Evolutionary conservation across 2,888 invertebrate species (phyloP), one percentile per base, ranked within the genome.

Genomic region (Idaea dimidiata): DNA sequence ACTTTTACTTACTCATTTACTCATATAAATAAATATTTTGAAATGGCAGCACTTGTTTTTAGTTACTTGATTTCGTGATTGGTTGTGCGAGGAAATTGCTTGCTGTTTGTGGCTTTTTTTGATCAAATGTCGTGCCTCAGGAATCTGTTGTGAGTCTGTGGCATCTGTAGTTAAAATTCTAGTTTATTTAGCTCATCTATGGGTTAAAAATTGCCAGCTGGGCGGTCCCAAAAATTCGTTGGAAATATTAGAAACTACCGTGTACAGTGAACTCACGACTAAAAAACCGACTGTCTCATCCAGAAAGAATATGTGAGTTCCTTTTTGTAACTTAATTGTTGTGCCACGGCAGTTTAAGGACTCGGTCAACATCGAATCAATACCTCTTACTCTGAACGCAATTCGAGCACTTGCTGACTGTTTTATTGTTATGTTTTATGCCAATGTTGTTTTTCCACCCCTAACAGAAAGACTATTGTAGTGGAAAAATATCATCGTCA

Each of bases 201-300:
- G n/a, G n/a, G 66, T 64, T 72, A 73, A 75, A 75, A 75, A 81
- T 86, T 89, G 89, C 89, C 88, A 89, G 89, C 88, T 89, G 89
- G 89, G 89, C 89, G 89, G 87, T 84, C 86, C 85, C 87, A 70
- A 64, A 75, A 82, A 79, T 78, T 81, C 43, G 43, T 43, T 43
- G 43, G 43, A 43, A 43, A 43, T 14, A 7, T 43, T 43, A 43
- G 43, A 43, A 43, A 43, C 8, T 14, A 43, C 14, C 43, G 43
- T 43, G 43, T 43, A 14, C 43, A 43, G 14, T 43, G 8, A 14
- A 43, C 43, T 8, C 10, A 43, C 8, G 14, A 8, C 10, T 3
- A 43, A 43, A 43, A 43, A 43, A 43, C 43, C 10, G 14, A 7
- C 43, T 14, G 43, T 10, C 14, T 8, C 43, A 43, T 43, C 43